Conservation (phyloP, 2,888 invertebrate species). For the Strigamia crassipes region DNA sequence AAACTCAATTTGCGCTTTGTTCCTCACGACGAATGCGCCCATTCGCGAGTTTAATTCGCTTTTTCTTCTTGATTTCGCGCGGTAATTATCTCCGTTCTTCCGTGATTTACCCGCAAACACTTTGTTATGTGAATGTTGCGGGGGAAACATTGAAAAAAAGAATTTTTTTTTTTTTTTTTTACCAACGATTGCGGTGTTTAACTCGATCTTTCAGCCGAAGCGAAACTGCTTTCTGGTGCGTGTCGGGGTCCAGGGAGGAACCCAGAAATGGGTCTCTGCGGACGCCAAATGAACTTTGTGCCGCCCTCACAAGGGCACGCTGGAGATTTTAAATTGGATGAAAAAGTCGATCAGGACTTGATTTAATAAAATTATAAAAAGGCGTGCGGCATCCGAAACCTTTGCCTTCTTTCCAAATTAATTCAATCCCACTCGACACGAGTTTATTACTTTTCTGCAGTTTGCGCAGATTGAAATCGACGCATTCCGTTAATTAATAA, state of each 20-base stretch:
- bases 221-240: slow-evolving; percentile 26
- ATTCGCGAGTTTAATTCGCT: not conserved
- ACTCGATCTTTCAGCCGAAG: slow-evolving; percentile 4
- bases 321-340: slow-evolving; percentile 26
- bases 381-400: not conserved
- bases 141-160: not conserved
- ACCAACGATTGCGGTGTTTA: not conserved
- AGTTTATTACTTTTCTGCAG: not conserved
- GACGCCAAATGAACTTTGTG: slow-evolving; percentile 27
- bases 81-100: not conserved
- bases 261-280: slow-evolving; percentile 20
- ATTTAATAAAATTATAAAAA: slow-evolving; percentile 38
- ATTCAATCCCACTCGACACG: not conserved
- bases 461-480: not conserved
- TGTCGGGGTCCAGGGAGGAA: slow-evolving; percentile 24
- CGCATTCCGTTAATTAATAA: not conserved
- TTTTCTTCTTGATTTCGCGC: not conserved
- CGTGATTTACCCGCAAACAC: no score
- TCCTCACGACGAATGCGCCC: not conserved
- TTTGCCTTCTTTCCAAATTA: not conserved
- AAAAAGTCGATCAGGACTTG: slow-evolving; percentile 19
- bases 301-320: slow-evolving; percentile 22
- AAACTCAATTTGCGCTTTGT: not conserved
- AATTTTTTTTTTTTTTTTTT: no score
- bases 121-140: not conserved